Percentiles rank a stretch among this genome's conserved stretches.
Conservation (phyloP, 1,140 invertebrate genomes). For the Papilio xuthus region DNA sequence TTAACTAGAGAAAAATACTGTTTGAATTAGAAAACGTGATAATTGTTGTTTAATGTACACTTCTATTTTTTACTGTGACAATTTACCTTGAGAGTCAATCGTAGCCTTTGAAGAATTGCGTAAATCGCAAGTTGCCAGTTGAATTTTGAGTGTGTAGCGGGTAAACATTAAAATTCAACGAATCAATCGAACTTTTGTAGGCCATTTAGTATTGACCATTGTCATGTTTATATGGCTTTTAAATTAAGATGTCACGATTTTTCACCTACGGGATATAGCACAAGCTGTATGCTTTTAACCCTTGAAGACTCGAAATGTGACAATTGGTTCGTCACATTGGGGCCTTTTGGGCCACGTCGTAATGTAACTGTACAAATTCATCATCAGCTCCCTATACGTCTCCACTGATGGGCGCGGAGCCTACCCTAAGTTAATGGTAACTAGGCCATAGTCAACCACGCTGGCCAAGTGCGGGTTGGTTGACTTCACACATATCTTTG, state of each 20-base stretch:
- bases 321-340: background rate
- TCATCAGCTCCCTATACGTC: too few species aligned
- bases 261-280: background rate
- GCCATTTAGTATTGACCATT: background rate
- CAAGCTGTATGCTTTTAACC: background rate
- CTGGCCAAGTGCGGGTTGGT: too few species aligned
- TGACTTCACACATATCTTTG: too few species aligned
- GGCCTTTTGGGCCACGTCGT: background rate
- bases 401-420: too few species aligned
- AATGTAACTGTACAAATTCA: too few species aligned
- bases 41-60: background rate
- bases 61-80: background rate
- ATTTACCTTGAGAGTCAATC: slow-evolving; percentile 18
- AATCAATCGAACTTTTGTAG: background rate
- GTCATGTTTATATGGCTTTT: background rate
- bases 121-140: background rate
- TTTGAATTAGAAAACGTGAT: slow-evolving; percentile 12
- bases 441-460: too few species aligned
- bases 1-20: background rate
- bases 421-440: too few species aligned
- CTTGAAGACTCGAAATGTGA: background rate
- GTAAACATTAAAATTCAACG: slow-evolving; percentile 20
- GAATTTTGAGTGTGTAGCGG: slow-evolving; percentile 10
- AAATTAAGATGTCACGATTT: background rate
- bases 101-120: background rate